Evolutionary conservation across 2,113 vertebrate genomes (phyloP), one percentile per base, ranked within the genome.

Genomic region (Sminthopsis crassicaudata): DNA sequence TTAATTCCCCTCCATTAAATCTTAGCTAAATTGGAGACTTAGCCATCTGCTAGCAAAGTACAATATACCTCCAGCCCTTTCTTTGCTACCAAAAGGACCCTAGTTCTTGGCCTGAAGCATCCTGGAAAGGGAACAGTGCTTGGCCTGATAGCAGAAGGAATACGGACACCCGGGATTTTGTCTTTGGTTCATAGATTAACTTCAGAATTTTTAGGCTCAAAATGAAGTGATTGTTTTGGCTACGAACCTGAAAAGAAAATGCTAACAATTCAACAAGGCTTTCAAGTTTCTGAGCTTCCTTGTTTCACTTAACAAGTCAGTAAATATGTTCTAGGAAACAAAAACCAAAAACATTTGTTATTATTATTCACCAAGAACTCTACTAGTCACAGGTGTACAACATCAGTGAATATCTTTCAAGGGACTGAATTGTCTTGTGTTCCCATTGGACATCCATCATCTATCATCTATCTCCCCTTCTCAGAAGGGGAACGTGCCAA

Each of bases 151-250:
- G 10, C 4, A 95, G 93, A 91, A 50, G 76, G 90, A 96, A 91
- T 27, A 91, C 48, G n/a, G 91, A 90, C 46, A 52, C 92, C 90
- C 89, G 30, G 30, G 90, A 91, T 90, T 84, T 92, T 67, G 93
- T 50, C 84, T 94, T 96, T 52, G 90, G 24, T 50, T 92, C 90
- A 92, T 50, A 96, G 27, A 92, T 92, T 76, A 94, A 0, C 48
- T 53, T 67, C 55, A 92, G 57, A 25, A 96, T 30, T 22, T 91
- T 95, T 95, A 84, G 60, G 8, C 19, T 94, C 88, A 92, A 67
- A 94, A 94, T 91, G 27, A 96, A 96, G 91, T 95, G 96, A 92
- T 89, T 90, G 30, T 92, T 95, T 96, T 94, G 95, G 88, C 89
- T 92, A 51, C 53, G 90, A 54, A 14, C 53, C 94, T 91, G 53